Evolutionary conservation across 2,113 vertebrate species (phyloP), one percentile per base, ranked within the genome.

Genomic region (Varanus komodoensis): DNA sequence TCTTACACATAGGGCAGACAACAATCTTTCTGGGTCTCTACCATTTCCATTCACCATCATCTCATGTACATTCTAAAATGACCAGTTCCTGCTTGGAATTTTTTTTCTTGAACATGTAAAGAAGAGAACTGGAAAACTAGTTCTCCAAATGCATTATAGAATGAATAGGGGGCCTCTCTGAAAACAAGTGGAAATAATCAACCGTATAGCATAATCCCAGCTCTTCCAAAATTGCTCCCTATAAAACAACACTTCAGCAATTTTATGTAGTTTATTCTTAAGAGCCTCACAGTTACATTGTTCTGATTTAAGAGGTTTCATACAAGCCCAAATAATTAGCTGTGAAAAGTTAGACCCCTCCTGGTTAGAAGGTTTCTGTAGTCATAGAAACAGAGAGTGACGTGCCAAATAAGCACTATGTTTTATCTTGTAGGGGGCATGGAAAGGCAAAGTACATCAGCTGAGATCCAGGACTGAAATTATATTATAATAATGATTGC

Each of bases 231-330:
- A 87, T 87, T 67, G 38, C 48, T 79, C 15, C 17, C 25, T 34
- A 4, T 73, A 92, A 90, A 86, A 95, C 90, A 92, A 82, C 68
- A 84, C 78, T 38, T 54, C 73, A 27, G 15, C 38, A 69, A 11
- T 71, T 25, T 73, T 3, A 44, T 44, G 38, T 44, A 44, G 38
- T 44, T 44, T 73, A 3, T 73, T 32, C n/a, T 73, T 73, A 11
- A 11, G n/a, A n/a, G 32, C 29, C 12, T 44, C 32, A 73, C 32
- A 32, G 29, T 88, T 87, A 89, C 92, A 83, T 74, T 89, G 92
- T 95, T 84, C 91, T 93, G 75, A 91, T 92, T 94, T 95, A 86
- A 94, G 82, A 89, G 21, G 11, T 25, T 74, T 91, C 61, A 79
- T 1, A 1, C 32, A 25, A 78, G 84, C 94, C 91, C 93, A 93